phyloP scores from a whole-genome alignment of 2,888 invertebrate species.

The Athalia rosae region DNA sequence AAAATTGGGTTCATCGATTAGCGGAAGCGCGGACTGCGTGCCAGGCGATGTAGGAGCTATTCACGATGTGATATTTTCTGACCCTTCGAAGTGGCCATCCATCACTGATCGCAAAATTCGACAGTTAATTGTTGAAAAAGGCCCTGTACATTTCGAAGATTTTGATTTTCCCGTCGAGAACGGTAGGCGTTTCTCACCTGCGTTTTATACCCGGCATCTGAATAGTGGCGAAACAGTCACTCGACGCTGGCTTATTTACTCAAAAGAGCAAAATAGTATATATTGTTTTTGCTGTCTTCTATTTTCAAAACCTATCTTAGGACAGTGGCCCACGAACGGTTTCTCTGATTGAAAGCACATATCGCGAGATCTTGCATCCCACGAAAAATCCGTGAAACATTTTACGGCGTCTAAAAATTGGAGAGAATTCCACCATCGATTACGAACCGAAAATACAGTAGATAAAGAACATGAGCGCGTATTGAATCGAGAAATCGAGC shows the following conservation, averaged over 20 bases:
- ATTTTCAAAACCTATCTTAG: slow-evolving; percentile 25
- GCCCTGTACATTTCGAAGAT: not conserved
- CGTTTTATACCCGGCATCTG: slow-evolving; percentile 6
- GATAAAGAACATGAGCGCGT: slow-evolving; percentile 43
- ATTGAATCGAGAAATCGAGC: slow-evolving; percentile 48
- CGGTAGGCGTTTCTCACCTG: slow-evolving; percentile 5
- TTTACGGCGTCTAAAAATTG: slow-evolving; percentile 34
- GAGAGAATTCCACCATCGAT: slow-evolving; percentile 26
- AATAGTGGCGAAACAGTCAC: slow-evolving; percentile 44
- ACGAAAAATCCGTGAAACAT: slow-evolving; percentile 40
- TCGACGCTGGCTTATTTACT: slow-evolving; percentile 48
- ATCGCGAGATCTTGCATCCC: slow-evolving; percentile 29
- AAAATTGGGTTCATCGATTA: slow-evolving; percentile 6
- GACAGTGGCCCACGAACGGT: slow-evolving; percentile 37
- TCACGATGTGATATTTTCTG: not conserved
- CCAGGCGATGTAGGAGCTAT: not conserved
- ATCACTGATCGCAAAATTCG: not conserved
- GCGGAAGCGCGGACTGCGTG: not conserved
- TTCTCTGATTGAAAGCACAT: slow-evolving; percentile 45
- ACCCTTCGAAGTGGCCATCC: not conserved
- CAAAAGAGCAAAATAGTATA: slow-evolving; percentile 34
- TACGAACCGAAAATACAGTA: slow-evolving; percentile 31
- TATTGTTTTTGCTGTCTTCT: slow-evolving; percentile 47
- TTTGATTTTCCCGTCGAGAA: slow-evolving; percentile 6
- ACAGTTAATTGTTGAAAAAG: slow-evolving; percentile 15